phyloP scores from a whole-genome alignment of 1,140 invertebrate genomes.

The Episyrphus balteatus region DNA sequence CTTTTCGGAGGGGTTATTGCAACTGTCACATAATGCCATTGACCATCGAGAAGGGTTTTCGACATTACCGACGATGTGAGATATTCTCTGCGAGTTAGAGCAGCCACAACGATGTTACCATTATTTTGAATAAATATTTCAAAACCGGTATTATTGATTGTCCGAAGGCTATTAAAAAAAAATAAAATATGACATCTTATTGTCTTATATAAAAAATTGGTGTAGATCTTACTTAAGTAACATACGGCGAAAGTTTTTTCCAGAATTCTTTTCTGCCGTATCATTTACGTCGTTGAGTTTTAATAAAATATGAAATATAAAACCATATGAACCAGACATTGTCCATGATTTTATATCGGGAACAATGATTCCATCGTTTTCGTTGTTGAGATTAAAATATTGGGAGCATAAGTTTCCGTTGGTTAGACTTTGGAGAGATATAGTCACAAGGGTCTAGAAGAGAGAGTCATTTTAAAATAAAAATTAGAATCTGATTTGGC shows the following conservation, averaged over 20 bases:
- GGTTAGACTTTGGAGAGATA: slow-evolving; percentile 25
- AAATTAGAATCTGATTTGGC: background rate
- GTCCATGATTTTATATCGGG: slow-evolving; percentile 43
- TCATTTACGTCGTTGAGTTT: slow-evolving; percentile 37
- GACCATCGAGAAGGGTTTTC: slow-evolving; percentile 41
- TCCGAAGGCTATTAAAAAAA: slow-evolving; percentile 39
- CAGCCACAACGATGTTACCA: slow-evolving; percentile 44
- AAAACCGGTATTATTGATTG: slow-evolving; percentile 43
- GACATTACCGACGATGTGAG: slow-evolving; percentile 42
- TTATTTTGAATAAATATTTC: slow-evolving; percentile 49
- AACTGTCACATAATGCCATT: slow-evolving; percentile 50
- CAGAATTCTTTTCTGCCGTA: background rate
- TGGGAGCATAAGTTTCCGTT: slow-evolving; percentile 27
- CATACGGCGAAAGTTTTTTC: slow-evolving; percentile 19
- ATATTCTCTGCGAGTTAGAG: slow-evolving; percentile 48
- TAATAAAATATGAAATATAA: slow-evolving; percentile 49
- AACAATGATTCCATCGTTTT: slow-evolving; percentile 42
- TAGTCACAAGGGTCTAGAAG: slow-evolving; percentile 28
- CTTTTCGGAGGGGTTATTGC: slow-evolving; percentile 45
- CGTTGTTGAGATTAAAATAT: slow-evolving; percentile 42
- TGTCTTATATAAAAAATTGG: background rate
- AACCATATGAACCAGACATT: slow-evolving; percentile 45
- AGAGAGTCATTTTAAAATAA: no score
- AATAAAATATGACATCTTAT: background rate
- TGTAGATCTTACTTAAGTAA: slow-evolving; percentile 14